These are phyloP conservation scores for Scarus forsteni DNA, from an alignment of 2,797 vertebrate genomes.

Conservation along the genomic window DNA sequence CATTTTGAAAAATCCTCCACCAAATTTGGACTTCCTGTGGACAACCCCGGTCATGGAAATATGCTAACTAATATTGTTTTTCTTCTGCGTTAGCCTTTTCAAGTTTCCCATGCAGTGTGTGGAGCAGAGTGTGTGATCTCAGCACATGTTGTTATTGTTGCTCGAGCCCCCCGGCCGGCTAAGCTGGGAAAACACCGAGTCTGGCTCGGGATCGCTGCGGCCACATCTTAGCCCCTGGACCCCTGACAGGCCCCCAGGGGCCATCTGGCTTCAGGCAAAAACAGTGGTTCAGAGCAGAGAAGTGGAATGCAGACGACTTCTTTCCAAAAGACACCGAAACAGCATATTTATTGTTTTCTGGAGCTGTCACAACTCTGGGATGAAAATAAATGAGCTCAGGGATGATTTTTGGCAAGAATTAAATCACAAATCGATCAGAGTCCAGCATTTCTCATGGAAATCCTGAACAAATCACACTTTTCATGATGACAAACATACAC, in stretches of 20 bases:
- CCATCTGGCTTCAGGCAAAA: conserved; percentile 63
- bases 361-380: too few species aligned
- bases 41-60: conserved; percentile 46
- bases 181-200: conserved; percentile 79
- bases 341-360: not conserved
- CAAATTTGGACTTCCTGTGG: conserved; percentile 45
- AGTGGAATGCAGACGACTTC: not conserved
- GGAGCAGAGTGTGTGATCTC: conserved; percentile 68
- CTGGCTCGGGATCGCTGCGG: conserved; percentile 52
- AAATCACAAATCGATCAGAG: too few species aligned
- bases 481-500: too few species aligned
- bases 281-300: not conserved
- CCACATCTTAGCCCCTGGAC: conserved; percentile 58
- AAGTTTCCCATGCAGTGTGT: conserved; percentile 69
- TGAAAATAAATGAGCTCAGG: too few species aligned
- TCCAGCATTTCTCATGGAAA: too few species aligned
- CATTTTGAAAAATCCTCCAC: conserved; percentile 37
- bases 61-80: conserved; percentile 58
- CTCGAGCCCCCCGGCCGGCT: conserved; percentile 55
- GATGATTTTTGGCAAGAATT: too few species aligned
- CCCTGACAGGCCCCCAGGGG: conserved; percentile 45
- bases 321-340: not conserved
- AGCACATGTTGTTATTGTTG: conserved; percentile 77
- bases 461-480: too few species aligned
- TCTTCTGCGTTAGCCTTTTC: conserved; percentile 21